Conservation (phyloP, 2,113 vertebrate genomes). For the Dromiciops gliroides region DNA sequence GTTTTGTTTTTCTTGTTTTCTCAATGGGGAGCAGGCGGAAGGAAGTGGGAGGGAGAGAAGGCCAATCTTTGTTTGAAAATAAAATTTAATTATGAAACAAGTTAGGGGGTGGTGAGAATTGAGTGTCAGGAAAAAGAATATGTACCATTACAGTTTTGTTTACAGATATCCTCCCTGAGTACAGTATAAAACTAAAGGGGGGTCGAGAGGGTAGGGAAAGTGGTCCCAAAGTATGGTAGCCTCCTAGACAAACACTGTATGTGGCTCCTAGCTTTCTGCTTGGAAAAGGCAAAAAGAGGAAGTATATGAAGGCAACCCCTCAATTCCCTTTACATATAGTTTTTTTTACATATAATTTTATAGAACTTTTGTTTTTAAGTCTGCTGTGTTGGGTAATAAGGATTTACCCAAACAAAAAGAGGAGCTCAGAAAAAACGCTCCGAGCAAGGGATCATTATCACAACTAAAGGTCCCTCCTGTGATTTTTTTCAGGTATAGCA, state of each 20-base stretch:
- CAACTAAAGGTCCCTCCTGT: background rate
- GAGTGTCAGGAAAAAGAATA: background rate
- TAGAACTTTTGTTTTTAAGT: background rate
- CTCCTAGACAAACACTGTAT: background rate
- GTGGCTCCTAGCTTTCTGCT: background rate
- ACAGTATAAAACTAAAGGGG: background rate
- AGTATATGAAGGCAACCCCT: background rate
- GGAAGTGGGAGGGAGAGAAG: background rate
- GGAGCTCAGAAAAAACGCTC: background rate
- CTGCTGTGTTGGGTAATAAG: background rate
- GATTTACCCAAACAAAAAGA: background rate
- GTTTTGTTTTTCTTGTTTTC: background rate
- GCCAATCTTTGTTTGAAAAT: background rate
- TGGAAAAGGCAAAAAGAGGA: conserved; percentile 13
- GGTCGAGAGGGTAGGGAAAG: background rate
- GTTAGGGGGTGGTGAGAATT: background rate
- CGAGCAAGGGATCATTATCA: background rate
- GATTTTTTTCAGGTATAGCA: background rate
- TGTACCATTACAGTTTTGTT: background rate
- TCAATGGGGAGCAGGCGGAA: background rate
- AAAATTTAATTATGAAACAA: background rate
- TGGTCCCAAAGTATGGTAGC: background rate
- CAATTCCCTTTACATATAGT: background rate
- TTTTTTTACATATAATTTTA: too few relatives aligned
- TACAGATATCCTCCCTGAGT: background rate